These are phyloP conservation scores for Sturnus vulgaris DNA, from an alignment of 2,113 vertebrate genomes.

Conservation along the genomic window DNA sequence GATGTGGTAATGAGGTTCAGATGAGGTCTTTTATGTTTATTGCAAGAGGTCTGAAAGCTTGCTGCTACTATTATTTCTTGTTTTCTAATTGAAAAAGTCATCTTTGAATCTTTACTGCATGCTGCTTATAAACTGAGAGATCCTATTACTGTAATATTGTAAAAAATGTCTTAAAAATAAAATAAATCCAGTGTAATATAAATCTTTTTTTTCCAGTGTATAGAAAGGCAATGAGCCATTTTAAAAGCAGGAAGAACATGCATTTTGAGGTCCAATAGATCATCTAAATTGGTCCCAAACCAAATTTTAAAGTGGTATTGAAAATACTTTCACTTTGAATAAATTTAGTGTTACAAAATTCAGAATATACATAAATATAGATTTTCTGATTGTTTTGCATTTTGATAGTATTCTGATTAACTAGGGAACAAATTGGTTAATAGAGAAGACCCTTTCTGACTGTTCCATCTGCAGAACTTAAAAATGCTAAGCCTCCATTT, in stretches of 20 bases:
- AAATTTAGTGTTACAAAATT: conserved; percentile 39
- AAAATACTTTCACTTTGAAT: conserved; percentile 42
- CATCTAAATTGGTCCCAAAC: conserved; percentile 63
- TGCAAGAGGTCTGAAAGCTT: neutral
- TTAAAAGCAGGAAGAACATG: conserved; percentile 69
- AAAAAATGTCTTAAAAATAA: conserved; percentile 19
- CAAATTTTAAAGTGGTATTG: conserved; percentile 47
- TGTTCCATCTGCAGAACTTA: neutral
- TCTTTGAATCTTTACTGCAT: neutral
- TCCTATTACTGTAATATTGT: neutral
- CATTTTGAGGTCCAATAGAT: conserved; percentile 59
- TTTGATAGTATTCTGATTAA: neutral
- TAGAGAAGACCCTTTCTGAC: neutral
- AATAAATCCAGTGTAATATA: neutral
- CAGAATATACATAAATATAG: neutral
- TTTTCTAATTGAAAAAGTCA: neutral
- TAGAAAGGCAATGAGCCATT: conserved; percentile 61
- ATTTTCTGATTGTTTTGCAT: neutral
- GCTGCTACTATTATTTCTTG: neutral
- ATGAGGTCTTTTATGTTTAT: neutral
- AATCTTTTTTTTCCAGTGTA: neutral
- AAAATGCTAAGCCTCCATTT: neutral
- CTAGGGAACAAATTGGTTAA: neutral
- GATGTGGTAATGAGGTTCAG: conserved; percentile 23
- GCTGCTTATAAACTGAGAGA: neutral